Evolutionary conservation across 2,888 invertebrate genomes (phyloP).

Genomic region (Diarsia mendica): DNA sequence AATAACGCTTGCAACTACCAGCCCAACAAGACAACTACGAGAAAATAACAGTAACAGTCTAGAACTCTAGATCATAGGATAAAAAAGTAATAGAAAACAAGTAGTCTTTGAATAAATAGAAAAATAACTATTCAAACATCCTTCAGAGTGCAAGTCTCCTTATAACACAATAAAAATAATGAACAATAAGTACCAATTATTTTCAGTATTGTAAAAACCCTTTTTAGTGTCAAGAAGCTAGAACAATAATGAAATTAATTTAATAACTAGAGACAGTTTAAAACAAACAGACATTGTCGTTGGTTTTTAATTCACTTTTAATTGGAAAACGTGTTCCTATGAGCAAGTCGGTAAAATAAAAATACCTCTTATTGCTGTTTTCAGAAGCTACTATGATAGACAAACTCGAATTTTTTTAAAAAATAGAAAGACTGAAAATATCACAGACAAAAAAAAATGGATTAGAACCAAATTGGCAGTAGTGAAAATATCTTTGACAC

Average conservation of each 20-base stretch:
- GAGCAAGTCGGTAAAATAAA: constrained; percentile 45
- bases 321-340: constrained; percentile 68
- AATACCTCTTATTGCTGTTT: constrained; percentile 23
- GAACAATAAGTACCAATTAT: constrained; percentile 13
- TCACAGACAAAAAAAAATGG: too few relatives aligned
- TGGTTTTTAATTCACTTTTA: constrained; percentile 66
- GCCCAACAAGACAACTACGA: too few relatives aligned
- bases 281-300: constrained; percentile 44
- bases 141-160: not conserved
- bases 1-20: too few relatives aligned
- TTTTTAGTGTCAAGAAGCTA: constrained; percentile 31
- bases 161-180: constrained; percentile 22
- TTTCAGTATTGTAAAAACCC: not conserved
- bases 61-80: too few relatives aligned
- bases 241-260: constrained; percentile 43
- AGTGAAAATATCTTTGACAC: constrained; percentile 11
- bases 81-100: too few relatives aligned
- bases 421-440: too few relatives aligned
- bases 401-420: constrained; percentile 13
- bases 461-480: too few relatives aligned
- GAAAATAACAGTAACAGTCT: not conserved
- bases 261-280: constrained; percentile 28
- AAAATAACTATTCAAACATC: not conserved
- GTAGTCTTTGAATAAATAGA: not conserved
- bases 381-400: constrained; percentile 13